Conservation (phyloP, 2,113 vertebrate species). For the Cyprinodon tularosa region DNA sequence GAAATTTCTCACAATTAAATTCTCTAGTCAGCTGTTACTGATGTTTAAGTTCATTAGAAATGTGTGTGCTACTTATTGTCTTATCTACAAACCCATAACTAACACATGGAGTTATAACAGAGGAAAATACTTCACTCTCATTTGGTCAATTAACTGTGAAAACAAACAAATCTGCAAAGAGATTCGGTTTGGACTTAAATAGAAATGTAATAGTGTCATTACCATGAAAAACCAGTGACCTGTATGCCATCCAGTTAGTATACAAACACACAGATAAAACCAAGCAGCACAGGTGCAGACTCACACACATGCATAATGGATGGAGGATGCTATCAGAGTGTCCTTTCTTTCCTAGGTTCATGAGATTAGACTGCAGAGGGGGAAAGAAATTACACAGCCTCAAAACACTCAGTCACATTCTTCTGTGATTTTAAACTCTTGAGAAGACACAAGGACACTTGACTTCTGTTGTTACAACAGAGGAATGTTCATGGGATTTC, state of each 20-base stretch:
- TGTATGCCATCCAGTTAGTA: conserved; percentile 43
- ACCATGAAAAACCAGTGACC: conserved; percentile 32
- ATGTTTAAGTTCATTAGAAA: background rate
- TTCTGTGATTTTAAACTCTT: conserved; percentile 37
- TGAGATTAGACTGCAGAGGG: conserved; percentile 54
- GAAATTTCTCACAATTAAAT: no score
- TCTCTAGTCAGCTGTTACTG: no score
- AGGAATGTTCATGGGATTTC: background rate
- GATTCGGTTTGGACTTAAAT: conserved; percentile 40
- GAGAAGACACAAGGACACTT: conserved; percentile 38
- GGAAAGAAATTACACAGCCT: conserved; percentile 52
- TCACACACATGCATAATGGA: conserved; percentile 65
- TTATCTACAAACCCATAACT: no score
- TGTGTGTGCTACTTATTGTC: background rate
- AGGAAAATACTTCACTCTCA: background rate
- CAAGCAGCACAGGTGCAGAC: conserved; percentile 14
- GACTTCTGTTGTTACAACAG: conserved; percentile 27
- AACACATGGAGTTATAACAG: no score
- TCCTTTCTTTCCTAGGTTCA: conserved; percentile 59
- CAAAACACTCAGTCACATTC: conserved; percentile 19
- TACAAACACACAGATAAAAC: conserved; percentile 40
- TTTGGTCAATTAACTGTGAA: background rate
- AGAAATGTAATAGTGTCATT: conserved; percentile 45
- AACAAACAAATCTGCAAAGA: conserved; percentile 8
- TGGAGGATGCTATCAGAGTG: conserved; percentile 57